These are phyloP conservation scores for Thalassarche chlororhynchos DNA, from an alignment of 2,113 vertebrate genomes.

Conservation along the genomic window DNA sequence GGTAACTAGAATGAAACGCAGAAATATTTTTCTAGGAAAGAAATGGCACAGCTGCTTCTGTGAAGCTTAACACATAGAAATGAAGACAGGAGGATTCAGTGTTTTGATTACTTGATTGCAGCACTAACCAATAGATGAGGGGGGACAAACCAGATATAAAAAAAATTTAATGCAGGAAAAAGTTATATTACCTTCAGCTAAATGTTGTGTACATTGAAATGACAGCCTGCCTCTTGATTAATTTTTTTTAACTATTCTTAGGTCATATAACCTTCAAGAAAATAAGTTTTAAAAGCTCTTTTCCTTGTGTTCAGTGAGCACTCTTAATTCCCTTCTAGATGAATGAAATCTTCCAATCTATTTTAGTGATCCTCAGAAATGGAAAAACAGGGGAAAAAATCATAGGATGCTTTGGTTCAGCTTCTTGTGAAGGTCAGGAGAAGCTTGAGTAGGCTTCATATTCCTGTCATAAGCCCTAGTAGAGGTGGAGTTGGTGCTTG, in stretches of 20 bases:
- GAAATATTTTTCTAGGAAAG: not conserved
- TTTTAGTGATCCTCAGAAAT: not conserved
- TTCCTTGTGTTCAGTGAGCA: not conserved
- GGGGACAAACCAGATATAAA: not conserved
- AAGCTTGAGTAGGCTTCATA: not conserved
- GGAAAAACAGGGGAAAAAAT: not conserved
- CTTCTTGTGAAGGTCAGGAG: not conserved
- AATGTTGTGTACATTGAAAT: not conserved
- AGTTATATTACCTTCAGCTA: not conserved
- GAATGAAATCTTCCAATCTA: not conserved
- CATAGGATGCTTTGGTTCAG: not conserved
- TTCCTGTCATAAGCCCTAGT: not conserved
- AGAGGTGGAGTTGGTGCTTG: not conserved
- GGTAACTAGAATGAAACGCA: not conserved
- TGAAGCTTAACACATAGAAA: not conserved
- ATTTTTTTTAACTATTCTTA: not conserved
- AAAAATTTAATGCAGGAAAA: not conserved
- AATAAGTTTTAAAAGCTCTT: not conserved
- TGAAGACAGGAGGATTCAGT: not conserved
- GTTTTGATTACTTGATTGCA: slow-evolving; percentile 20
- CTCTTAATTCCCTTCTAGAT: not conserved
- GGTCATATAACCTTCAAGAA: not conserved
- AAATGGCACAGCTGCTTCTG: not conserved
- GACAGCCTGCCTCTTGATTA: not conserved
- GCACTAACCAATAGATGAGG: not conserved